phyloP scores from a whole-genome alignment of 1,140 invertebrate genomes.

The Druon quercuslanigerum region DNA sequence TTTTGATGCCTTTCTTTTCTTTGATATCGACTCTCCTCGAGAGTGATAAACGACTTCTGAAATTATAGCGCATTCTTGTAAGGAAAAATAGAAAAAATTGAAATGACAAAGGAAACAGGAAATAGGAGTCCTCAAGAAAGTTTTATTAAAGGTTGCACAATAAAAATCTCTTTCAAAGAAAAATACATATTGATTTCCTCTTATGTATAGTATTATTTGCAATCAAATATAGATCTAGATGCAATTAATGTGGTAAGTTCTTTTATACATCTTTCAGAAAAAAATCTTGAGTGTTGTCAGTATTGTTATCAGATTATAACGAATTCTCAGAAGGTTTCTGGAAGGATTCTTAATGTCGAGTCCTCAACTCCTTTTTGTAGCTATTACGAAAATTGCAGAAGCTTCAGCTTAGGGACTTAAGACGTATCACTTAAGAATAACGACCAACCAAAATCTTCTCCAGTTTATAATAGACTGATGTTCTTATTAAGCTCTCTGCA shows the following conservation, averaged over 20 bases:
- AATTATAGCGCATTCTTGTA: slow-evolving; percentile 1
- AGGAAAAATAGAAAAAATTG: slow-evolving; percentile 23
- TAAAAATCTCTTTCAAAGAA: background rate
- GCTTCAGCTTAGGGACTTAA: slow-evolving; percentile 3
- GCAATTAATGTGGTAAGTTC: too few species aligned
- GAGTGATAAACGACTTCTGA: slow-evolving; percentile 16
- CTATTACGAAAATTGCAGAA: slow-evolving; percentile 11
- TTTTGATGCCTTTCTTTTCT: slow-evolving; percentile 9
- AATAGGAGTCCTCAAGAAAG: background rate
- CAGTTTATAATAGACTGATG: slow-evolving; percentile 20
- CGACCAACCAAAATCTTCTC: slow-evolving; percentile 17
- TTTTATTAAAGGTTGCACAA: background rate
- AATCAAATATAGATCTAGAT: background rate
- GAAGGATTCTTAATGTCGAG: background rate
- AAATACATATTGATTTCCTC: background rate
- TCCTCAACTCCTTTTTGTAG: slow-evolving; percentile 4
- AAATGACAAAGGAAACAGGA: slow-evolving; percentile 1
- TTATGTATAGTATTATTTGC: background rate
- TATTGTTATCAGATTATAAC: slow-evolving; percentile 6
- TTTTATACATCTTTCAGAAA: too few species aligned
- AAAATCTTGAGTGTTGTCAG: background rate
- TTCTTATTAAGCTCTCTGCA: slow-evolving; percentile 29
- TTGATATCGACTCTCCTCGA: slow-evolving; percentile 17
- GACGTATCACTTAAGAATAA: slow-evolving; percentile 28
- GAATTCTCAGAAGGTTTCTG: slow-evolving; percentile 11